Evolutionary conservation across 1,140 invertebrate species (phyloP).

Genomic region (Meloidogyne chitwoodi): DNA sequence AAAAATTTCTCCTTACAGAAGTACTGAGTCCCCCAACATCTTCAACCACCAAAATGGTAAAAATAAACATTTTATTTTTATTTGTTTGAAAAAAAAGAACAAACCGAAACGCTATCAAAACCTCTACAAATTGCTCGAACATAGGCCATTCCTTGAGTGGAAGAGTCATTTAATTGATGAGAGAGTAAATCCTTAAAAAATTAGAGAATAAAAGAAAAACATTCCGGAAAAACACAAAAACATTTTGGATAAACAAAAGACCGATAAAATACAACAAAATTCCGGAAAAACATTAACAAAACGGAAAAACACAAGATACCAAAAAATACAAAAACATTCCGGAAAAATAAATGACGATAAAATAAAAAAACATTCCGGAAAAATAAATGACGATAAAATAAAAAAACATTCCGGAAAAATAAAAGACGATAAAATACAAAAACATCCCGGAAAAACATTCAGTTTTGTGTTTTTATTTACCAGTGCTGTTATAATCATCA

Average conservation of each 20-base stretch:
- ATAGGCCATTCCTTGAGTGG: conserved; percentile 57
- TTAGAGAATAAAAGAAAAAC: background rate
- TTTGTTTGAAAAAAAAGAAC: background rate
- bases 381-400: background rate
- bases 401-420: background rate
- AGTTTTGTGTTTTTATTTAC: background rate
- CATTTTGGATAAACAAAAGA: background rate
- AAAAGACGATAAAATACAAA: no score
- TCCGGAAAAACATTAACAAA: background rate
- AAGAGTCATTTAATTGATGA: conserved; percentile 39
- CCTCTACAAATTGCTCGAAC: conserved; percentile 49
- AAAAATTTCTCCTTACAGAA: conserved; percentile 18
- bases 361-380: background rate
- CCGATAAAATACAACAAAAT: conserved; percentile 1
- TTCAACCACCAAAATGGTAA: conserved; percentile 44
- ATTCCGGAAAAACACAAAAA: background rate
- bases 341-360: background rate
- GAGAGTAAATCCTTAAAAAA: conserved; percentile 46
- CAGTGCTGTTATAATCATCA: conserved; percentile 42
- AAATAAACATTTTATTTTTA: background rate
- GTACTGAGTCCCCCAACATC: conserved; percentile 52
- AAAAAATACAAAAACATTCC: background rate
- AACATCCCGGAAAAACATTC: background rate
- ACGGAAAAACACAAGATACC: background rate
- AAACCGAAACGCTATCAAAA: conserved; percentile 35